phyloP scores from a whole-genome alignment of 2,113 vertebrate genomes.

The Corythoichthys intestinalis region DNA sequence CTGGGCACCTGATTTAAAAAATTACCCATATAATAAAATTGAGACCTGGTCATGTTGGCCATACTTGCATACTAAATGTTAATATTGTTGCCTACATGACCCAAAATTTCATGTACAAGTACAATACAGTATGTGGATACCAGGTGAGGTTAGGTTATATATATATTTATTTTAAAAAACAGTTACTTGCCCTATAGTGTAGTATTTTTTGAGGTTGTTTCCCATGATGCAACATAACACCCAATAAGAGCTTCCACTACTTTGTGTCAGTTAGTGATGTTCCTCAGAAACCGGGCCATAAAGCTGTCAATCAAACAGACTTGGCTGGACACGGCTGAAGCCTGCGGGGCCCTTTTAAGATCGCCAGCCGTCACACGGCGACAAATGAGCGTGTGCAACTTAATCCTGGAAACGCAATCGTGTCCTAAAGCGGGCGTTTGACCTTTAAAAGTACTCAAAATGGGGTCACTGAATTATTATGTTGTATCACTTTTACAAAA shows the following conservation, averaged over 20 bases:
- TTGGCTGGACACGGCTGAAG: conserved; percentile 22
- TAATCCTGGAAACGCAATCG: conserved; percentile 37
- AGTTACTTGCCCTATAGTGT: neutral
- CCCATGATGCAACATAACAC: conserved; percentile 1
- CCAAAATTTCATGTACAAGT: no score
- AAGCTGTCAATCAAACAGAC: conserved; percentile 69
- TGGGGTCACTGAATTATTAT: neutral
- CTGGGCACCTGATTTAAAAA: no score
- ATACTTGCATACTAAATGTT: no score
- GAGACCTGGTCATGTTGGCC: no score
- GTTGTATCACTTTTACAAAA: neutral
- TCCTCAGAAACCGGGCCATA: conserved; percentile 59
- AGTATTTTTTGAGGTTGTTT: neutral
- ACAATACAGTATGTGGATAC: no score
- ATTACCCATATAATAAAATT: no score
- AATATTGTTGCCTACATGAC: no score
- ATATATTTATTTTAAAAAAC: no score
- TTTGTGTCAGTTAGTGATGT: conserved; percentile 32
- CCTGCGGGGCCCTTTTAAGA: conserved; percentile 31
- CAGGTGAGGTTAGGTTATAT: no score
- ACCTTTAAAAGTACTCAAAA: conserved; percentile 18
- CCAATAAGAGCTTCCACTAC: conserved; percentile 25
- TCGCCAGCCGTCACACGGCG: conserved; percentile 42
- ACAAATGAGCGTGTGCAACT: conserved; percentile 57
- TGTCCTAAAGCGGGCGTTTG: conserved; percentile 10